Evolutionary conservation across 1,140 invertebrate species (phyloP), one percentile per base, ranked within the genome.

Genomic region (Lepidurus couesii): DNA sequence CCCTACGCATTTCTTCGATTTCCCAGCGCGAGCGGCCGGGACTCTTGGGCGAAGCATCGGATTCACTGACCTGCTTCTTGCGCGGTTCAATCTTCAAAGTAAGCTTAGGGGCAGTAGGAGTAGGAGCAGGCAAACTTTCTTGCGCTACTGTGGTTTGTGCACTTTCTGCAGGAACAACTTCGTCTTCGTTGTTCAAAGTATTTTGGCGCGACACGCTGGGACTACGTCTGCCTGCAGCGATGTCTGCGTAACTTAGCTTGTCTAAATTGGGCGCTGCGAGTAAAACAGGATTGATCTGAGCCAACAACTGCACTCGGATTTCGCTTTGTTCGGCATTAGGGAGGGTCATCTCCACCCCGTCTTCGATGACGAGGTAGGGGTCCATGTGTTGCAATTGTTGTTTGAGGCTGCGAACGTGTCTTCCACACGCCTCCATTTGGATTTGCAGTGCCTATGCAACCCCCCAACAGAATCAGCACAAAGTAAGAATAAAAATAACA

Each of bases 301-400:
- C 1, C 10, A 47, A 34, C 34, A 34, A 34, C 9, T 77, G 44
- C 16, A n/a, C 24, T 34, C 75, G 24, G 47, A 45, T 42, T 77
- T 47, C 24, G 44, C 43, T 77, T 42, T 21, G 5, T 47, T 78
- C 43, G 21, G 21, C 42, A n/a, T 77, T 44, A 16, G 43, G 34
- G 16, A 79, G 16, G 9, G 43, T 45, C 16, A n/a, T 7, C 44
- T 77, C 79, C n/a, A 74, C 13, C 10, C 75, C 75, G 16, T 77
- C 42, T 10, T 77, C 75, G 9, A 81, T 78, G 42, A 81, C 79
- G 73, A 81, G 90, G 89, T 91, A 89, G 82, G 92, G 91, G 87
- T 93, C 92, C 87, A 91, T 85, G 83, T 86, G 87, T 85, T 89
- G 89, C 86, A 92, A 91, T 83, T 89, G 87, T 84, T 88, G 87